Percentiles rank a stretch among this genome's conserved stretches.
Evolutionary conservation across 2,113 vertebrate species (phyloP).

Genomic region (Etheostoma cragini): DNA sequence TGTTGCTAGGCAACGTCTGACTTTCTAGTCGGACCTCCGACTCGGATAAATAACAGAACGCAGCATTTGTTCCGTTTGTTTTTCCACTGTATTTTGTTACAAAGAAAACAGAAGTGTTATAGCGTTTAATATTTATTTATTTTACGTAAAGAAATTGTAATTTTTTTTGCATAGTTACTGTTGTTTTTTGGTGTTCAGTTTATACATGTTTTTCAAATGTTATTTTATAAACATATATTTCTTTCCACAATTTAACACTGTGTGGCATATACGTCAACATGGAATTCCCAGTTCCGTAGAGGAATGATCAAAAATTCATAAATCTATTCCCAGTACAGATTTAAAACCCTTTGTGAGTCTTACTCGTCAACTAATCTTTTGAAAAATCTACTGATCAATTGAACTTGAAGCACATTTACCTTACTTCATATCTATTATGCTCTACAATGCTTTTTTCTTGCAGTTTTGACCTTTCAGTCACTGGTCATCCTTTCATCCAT

Average conservation of each 20-base stretch:
- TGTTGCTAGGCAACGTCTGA: too few relatives aligned
- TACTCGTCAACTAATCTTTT: not conserved
- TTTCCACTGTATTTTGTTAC: too few relatives aligned
- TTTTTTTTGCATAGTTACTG: too few relatives aligned
- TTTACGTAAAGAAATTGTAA: too few relatives aligned
- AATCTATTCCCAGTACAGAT: not conserved
- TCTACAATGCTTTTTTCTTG: constrained; percentile 3
- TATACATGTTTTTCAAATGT: too few relatives aligned
- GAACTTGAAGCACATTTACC: constrained; percentile 6
- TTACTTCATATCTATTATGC: not conserved
- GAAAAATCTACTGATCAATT: not conserved
- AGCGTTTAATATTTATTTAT: too few relatives aligned
- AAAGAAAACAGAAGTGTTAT: too few relatives aligned
- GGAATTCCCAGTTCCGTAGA: not conserved
- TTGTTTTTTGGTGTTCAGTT: too few relatives aligned
- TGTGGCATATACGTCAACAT: not conserved
- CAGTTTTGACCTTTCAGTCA: constrained; percentile 58
- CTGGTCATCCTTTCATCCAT: constrained; percentile 31
- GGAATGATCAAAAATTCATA: not conserved
- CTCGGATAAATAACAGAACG: too few relatives aligned
- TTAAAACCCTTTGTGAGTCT: not conserved
- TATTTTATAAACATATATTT: too few relatives aligned
- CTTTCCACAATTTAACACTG: not conserved
- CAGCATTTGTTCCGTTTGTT: too few relatives aligned
- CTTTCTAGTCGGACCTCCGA: too few relatives aligned